These are phyloP conservation scores for Chelon auratus DNA, from an alignment of 2,797 vertebrate species.

Conservation along the genomic window DNA sequence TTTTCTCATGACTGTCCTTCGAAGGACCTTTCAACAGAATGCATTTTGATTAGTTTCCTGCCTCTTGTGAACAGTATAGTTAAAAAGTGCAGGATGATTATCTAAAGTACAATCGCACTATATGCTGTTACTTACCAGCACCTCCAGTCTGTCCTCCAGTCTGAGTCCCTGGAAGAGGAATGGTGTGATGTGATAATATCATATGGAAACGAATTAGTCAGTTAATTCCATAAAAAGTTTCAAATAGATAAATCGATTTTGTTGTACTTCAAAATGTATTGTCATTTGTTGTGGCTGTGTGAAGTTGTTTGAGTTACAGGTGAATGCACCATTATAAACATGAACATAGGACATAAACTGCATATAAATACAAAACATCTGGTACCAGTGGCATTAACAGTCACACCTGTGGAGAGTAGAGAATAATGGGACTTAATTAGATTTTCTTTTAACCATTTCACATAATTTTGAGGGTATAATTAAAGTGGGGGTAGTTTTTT, in stretches of 20 bases:
- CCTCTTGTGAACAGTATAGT: neutral
- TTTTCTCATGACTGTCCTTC: neutral
- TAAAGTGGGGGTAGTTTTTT: too few species aligned
- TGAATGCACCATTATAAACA: too few species aligned
- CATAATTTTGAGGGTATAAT: too few species aligned
- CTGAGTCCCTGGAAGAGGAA: rapidly evolving
- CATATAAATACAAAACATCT: neutral
- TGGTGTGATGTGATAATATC: neutral
- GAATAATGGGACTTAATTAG: neutral
- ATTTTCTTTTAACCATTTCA: too few species aligned
- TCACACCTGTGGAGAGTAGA: constrained; percentile 1
- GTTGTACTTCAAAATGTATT: too few species aligned
- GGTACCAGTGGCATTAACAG: neutral
- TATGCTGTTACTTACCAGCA: constrained; percentile 13
- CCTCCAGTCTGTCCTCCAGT: neutral
- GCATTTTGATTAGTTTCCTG: neutral
- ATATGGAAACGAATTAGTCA: neutral
- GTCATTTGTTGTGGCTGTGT: too few species aligned
- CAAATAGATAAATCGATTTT: too few species aligned
- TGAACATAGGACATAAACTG: too few species aligned
- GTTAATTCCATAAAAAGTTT: neutral
- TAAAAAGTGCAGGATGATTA: neutral
- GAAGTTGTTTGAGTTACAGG: too few species aligned
- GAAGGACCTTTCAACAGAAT: constrained; percentile 36
- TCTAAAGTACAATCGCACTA: too few species aligned